Conservation (phyloP, 2,113 vertebrate genomes). For the Nothoprocta perdicaria region DNA sequence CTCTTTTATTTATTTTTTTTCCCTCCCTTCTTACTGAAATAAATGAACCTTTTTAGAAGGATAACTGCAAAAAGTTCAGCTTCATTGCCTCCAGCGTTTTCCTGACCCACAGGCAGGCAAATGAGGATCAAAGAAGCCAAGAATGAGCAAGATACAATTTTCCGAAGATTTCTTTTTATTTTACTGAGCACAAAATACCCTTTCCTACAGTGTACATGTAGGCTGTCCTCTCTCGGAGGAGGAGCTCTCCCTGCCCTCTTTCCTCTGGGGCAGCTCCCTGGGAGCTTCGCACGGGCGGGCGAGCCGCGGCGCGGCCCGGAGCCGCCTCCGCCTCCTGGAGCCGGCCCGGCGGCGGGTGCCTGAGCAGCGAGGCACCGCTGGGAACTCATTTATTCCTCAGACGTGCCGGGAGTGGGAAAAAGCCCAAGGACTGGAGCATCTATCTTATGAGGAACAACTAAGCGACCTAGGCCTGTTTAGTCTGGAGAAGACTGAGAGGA, state of each 20-base stretch:
- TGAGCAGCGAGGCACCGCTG: too few relatives aligned
- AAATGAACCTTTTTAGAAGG: neutral
- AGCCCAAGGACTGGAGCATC: neutral
- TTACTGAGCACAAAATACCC: fast-evolving
- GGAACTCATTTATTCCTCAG: neutral
- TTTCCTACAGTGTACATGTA: neutral
- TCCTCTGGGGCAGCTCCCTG: neutral
- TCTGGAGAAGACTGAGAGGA: too few relatives aligned
- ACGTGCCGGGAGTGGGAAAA: neutral
- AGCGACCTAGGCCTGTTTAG: too few relatives aligned
- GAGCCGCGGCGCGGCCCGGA: neutral
- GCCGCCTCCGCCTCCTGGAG: too few relatives aligned
- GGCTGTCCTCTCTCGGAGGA: neutral
- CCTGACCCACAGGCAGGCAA: neutral
- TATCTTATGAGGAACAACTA: too few relatives aligned
- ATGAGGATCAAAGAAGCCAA: neutral
- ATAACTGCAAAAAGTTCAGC: neutral
- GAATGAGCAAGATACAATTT: neutral
- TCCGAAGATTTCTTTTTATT: neutral
- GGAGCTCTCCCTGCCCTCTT: neutral
- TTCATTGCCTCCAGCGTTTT: neutral
- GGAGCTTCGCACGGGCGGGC: fast-evolving
- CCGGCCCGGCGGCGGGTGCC: too few relatives aligned
- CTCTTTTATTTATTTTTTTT: neutral
- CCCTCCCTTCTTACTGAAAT: neutral